phyloP scores from a whole-genome alignment of 2,888 invertebrate species.

The Brenthis hecate region DNA sequence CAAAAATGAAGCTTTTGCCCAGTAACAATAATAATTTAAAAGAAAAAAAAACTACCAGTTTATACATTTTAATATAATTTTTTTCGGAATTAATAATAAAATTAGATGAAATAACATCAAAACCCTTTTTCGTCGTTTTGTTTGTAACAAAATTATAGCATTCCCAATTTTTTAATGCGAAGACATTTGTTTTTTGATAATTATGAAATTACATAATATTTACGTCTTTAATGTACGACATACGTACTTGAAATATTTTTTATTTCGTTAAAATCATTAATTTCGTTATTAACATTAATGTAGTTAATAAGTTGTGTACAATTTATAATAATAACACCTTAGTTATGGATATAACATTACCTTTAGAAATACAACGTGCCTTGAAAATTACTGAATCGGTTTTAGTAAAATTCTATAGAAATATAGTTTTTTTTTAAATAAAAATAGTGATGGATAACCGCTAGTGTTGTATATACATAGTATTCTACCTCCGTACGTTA shows the following conservation, averaged over 20 bases:
- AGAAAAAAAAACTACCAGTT: not conserved
- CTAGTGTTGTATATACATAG: slow-evolving; percentile 13
- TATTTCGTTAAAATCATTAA: no score
- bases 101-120: no score
- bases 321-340: no score
- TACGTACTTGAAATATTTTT: no score
- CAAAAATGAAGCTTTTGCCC: not conserved
- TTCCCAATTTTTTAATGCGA: not conserved
- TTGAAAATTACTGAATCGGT: slow-evolving; percentile 12
- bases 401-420: not conserved
- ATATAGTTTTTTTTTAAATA: not conserved
- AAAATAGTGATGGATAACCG: not conserved
- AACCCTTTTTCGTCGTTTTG: no score
- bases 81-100: no score
- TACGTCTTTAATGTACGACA: no score
- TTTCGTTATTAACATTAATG: no score
- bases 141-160: not conserved
- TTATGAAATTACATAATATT: not conserved
- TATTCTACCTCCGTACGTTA: slow-evolving; percentile 30
- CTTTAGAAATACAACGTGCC: not conserved
- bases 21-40: not conserved
- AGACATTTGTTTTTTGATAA: not conserved
- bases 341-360: no score
- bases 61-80: no score
- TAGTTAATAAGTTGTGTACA: no score